A percentile compares a stretch with the other conserved stretches of the same genome.
Evolutionary conservation across 2,797 vertebrate species (phyloP).

Genomic region (Tympanoctomys barrerae): DNA sequence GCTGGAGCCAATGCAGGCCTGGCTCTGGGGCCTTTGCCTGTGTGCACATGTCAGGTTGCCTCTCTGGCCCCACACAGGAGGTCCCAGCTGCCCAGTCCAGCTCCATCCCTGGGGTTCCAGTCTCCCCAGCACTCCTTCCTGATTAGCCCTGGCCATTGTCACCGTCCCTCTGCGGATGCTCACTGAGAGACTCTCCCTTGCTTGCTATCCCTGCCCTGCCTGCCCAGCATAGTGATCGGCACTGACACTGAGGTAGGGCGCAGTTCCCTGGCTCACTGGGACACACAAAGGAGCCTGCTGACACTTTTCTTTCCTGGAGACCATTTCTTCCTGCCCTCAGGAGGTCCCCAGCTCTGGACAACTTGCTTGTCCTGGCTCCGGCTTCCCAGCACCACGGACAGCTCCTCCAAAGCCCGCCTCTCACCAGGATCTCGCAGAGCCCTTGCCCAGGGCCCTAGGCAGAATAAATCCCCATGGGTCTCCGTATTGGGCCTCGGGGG

Average conservation of each 20-base stretch:
- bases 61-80: not conserved
- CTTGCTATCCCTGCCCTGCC: not conserved
- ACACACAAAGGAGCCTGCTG: not conserved
- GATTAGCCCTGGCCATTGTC: not conserved
- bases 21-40: not conserved
- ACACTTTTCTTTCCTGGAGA: not conserved
- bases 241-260: not conserved
- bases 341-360: not conserved
- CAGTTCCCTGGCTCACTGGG: not conserved
- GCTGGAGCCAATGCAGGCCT: not conserved
- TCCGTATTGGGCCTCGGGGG: fast-evolving
- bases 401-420: fast-evolving
- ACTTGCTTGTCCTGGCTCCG: fast-evolving
- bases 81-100: not conserved
- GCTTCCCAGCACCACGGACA: not conserved
- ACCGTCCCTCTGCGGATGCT: not conserved
- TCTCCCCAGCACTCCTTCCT: not conserved
- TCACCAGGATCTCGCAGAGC: not conserved
- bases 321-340: not conserved
- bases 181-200: not conserved
- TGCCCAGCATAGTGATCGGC: not conserved
- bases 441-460: fast-evolving
- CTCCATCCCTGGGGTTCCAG: not conserved
- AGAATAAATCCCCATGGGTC: not conserved
- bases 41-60: not conserved